Evolutionary conservation across 2,888 invertebrate genomes (phyloP).

Genomic region (Clunio marinus): DNA sequence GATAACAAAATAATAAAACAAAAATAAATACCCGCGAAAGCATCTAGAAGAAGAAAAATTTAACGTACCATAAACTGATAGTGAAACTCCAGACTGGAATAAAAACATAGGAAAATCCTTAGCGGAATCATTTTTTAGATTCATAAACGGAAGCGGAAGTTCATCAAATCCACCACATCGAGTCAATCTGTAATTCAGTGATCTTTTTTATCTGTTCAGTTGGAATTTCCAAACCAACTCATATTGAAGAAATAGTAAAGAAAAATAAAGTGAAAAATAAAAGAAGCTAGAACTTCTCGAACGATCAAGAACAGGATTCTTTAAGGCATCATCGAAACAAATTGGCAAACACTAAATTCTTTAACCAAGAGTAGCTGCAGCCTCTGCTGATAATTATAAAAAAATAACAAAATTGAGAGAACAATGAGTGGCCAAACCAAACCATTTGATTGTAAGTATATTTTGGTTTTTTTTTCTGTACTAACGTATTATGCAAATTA

Average conservation of each 20-base stretch:
- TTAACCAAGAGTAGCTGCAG: not conserved
- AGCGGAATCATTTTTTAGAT: slow-evolving; percentile 3
- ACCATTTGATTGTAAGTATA: slow-evolving; percentile 19
- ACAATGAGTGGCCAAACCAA: slow-evolving; percentile 34
- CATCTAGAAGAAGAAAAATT: slow-evolving; percentile 9
- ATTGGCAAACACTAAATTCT: too few relatives aligned
- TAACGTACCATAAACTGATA: slow-evolving; percentile 22
- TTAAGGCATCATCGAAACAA: not conserved
- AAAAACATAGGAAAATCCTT: not conserved
- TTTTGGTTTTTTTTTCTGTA: too few relatives aligned
- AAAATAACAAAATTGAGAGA: not conserved
- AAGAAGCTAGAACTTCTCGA: too few relatives aligned
- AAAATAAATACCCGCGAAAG: slow-evolving; percentile 8
- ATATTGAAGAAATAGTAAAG: too few relatives aligned
- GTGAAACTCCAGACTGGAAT: slow-evolving; percentile 24
- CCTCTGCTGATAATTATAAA: slow-evolving; percentile 4
- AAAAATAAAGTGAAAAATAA: too few relatives aligned
- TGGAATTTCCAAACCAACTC: slow-evolving; percentile 13
- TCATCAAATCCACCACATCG: not conserved
- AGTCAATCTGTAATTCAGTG: slow-evolving; percentile 38
- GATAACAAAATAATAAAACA: slow-evolving; percentile 26
- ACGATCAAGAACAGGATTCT: too few relatives aligned
- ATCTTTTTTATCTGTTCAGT: too few relatives aligned
- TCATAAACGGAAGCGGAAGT: slow-evolving; percentile 11
- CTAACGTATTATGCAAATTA: too few relatives aligned